Evolutionary conservation across 2,113 vertebrate genomes (phyloP), one percentile per base, ranked within the genome.

Genomic region (Eleginops maclovinus): DNA sequence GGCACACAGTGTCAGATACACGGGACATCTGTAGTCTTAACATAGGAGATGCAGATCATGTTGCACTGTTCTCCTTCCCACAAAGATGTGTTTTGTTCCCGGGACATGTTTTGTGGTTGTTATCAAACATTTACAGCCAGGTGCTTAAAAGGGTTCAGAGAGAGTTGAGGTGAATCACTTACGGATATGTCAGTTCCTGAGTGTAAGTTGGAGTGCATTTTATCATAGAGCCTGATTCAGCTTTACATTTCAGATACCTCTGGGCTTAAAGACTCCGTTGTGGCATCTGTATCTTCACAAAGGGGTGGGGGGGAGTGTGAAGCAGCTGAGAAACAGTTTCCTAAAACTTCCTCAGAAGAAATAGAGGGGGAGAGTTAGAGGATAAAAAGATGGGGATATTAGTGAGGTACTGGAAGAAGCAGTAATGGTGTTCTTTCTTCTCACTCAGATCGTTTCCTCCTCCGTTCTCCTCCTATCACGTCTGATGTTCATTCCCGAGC

Each of bases 401-500:
- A 71, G 75, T 21, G 61, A 79, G 44, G 54, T n/a, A 41, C 62
- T 47, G 55, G 69, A 72, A 70, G 68, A 83, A 86, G 84, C 73
- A 40, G 49, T 84, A 88, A 89, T 84, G 51, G 56, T 81, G 24
- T 63, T 77, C 59, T 67, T 79, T 80, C 72, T 67, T 83, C 79
- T 75, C 79, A 24, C 58, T 72, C 22, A 85, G 62, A 54, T 53
- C 16, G 54, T 84, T 91, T 79, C 81, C 87, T 89, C 79, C 83
- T 90, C 76, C 77, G 22, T 89, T 88, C 72, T 79, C 72, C 68
- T 80, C 65, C 77, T 69, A 74, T 91, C 77, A 78, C 72, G 84
- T 81, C 83, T 80, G 83, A 77, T 88, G 91, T 92, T 90, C 81
- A 64, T 86, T 87, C 66, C 78, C 62, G 75, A 83, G 64, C 85